Percentiles rank a stretch among this genome's conserved stretches.
These are phyloP conservation scores for Rhea americana DNA, from an alignment of 2,113 vertebrate genomes.

Conservation along the genomic window DNA sequence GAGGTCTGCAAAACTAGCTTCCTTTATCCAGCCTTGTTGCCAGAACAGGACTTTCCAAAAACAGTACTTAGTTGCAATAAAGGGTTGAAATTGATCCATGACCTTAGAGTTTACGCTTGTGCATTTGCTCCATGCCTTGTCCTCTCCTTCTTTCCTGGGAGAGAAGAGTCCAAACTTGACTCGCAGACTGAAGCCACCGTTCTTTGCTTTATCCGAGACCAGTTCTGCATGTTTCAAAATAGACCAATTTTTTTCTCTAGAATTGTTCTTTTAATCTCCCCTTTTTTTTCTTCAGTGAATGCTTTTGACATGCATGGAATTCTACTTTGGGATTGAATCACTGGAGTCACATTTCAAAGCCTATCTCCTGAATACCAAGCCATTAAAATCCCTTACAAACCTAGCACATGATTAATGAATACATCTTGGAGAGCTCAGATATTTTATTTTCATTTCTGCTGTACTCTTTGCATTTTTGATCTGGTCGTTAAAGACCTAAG, in stretches of 20 bases:
- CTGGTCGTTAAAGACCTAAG: not conserved
- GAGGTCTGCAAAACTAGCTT: not conserved
- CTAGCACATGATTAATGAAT: not conserved
- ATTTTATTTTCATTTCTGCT: slow-evolving; percentile 8
- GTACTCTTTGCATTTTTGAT: not conserved
- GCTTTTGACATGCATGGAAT: not conserved
- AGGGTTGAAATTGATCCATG: not conserved
- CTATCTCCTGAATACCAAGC: not conserved
- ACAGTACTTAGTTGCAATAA: no score
- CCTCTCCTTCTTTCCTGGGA: not conserved
- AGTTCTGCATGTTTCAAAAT: not conserved
- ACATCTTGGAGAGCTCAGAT: not conserved
- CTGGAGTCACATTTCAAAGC: not conserved
- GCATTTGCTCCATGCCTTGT: not conserved
- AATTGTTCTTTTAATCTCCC: not conserved
- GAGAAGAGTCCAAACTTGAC: not conserved
- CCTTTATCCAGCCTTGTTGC: not conserved
- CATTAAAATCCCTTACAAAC: slow-evolving; percentile 7
- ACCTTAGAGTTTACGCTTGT: not conserved
- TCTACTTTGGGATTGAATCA: not conserved
- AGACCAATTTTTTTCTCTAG: not conserved
- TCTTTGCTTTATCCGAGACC: slow-evolving; percentile 13
- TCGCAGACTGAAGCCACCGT: not conserved
- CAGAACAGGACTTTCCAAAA: not conserved
- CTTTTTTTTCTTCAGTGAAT: not conserved